Evolutionary conservation across 2,113 vertebrate genomes (phyloP).

Genomic region (Bagarius yarrelli): DNA sequence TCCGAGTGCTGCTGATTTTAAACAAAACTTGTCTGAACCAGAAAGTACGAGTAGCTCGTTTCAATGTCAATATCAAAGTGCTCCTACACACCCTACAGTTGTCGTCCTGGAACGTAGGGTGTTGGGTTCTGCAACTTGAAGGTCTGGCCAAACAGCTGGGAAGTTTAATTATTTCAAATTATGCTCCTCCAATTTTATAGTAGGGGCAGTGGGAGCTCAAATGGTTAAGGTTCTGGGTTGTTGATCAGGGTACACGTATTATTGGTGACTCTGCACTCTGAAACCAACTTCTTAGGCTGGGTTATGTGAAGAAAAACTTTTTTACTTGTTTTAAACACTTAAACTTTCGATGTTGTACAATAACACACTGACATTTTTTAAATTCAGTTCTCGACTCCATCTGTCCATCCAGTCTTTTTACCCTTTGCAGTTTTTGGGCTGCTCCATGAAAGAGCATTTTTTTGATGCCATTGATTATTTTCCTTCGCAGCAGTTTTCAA

Average conservation of each 20-base stretch:
- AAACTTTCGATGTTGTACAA: background rate
- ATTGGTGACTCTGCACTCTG: too few species aligned
- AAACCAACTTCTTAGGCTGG: too few species aligned
- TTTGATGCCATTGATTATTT: conserved; percentile 16
- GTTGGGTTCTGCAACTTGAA: background rate
- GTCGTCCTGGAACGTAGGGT: background rate
- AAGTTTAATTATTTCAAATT: background rate
- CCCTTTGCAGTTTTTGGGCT: background rate
- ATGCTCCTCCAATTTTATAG: too few species aligned
- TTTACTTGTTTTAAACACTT: too few species aligned
- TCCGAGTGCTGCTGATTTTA: background rate
- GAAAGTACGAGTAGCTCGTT: conserved; percentile 1
- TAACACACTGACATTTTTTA: background rate
- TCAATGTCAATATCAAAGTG: too few species aligned
- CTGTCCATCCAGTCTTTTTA: background rate
- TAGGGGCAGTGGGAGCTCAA: too few species aligned
- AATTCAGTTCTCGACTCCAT: conserved; percentile 9
- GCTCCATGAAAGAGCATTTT: conserved; percentile 1
- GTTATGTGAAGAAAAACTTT: too few species aligned
- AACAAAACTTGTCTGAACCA: background rate
- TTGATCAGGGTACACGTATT: too few species aligned
- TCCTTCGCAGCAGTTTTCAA: conserved; percentile 4
- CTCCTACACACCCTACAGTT: conserved; percentile 16
- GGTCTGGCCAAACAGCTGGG: background rate
- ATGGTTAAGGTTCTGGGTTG: too few species aligned